phyloP scores from a whole-genome alignment of 1,140 invertebrate species.

The Diplogasteroides magnus region DNA sequence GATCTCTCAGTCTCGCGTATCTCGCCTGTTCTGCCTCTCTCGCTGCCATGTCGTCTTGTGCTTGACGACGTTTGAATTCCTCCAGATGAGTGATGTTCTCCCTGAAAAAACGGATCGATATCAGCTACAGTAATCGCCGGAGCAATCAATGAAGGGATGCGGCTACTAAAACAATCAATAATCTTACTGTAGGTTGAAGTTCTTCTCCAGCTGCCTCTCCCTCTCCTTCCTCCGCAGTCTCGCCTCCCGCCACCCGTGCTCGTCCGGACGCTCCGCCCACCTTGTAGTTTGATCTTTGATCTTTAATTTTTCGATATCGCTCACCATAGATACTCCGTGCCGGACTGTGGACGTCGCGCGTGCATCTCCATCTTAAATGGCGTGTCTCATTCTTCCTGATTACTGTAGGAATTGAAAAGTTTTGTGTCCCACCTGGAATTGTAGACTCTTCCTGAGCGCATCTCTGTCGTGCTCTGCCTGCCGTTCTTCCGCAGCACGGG shows the following conservation, averaged over 20 bases:
- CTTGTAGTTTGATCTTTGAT: not conserved
- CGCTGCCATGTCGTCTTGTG: slow-evolving; percentile 15
- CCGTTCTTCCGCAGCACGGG: slow-evolving; percentile 10
- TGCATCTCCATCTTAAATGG: slow-evolving; percentile 21
- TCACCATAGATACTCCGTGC: slow-evolving; percentile 16
- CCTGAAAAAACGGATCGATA: slow-evolving; percentile 4
- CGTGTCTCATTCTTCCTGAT: not conserved
- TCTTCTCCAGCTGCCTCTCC: slow-evolving; percentile 23
- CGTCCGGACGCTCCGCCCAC: slow-evolving; percentile 29
- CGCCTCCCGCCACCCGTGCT: slow-evolving; percentile 29
- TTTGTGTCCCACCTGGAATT: slow-evolving; percentile 16
- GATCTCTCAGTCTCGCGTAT: slow-evolving; percentile 20
- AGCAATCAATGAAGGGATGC: too few relatives aligned
- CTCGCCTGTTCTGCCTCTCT: slow-evolving; percentile 14
- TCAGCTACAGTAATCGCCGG: too few relatives aligned
- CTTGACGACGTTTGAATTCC: slow-evolving; percentile 26
- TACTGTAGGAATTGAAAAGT: not conserved
- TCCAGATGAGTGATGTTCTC: slow-evolving; percentile 18
- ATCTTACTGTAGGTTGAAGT: slow-evolving; percentile 18
- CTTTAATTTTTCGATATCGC: not conserved
- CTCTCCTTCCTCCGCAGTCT: slow-evolving; percentile 11
- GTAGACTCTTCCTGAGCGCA: slow-evolving; percentile 12
- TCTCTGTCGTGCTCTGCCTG: slow-evolving; percentile 12
- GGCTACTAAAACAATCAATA: not conserved
- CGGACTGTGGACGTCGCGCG: slow-evolving; percentile 6